These are phyloP conservation scores for Philypnodon macrostomus DNA, from an alignment of 2,797 vertebrate species.

Conservation along the genomic window DNA sequence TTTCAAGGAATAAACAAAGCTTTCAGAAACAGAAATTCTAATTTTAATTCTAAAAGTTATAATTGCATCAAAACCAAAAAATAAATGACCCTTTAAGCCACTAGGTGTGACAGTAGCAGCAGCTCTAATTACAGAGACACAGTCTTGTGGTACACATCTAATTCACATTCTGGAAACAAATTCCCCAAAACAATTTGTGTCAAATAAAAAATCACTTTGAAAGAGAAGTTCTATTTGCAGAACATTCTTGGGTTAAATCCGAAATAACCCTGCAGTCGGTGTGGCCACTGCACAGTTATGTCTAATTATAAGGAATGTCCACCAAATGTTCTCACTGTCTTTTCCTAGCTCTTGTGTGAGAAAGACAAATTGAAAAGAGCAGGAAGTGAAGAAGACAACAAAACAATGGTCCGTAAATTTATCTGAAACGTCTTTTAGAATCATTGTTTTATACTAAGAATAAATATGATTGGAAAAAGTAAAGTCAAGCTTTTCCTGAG, in stretches of 20 bases:
- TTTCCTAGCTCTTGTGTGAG: conserved; percentile 39
- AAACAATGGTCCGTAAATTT: conserved; percentile 12
- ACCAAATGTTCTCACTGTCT: conserved; percentile 63
- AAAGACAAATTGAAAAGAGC: conserved; percentile 3
- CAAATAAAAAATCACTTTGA: conserved; percentile 16
- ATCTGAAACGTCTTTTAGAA: background rate
- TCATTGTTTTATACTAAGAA: background rate
- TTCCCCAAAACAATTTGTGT: background rate
- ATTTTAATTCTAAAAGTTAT: too few species aligned
- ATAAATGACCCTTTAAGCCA: background rate
- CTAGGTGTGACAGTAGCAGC: conserved; percentile 7
- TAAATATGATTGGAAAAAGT: conserved; percentile 7
- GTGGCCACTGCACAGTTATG: conserved; percentile 40
- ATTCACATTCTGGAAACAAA: conserved; percentile 10
- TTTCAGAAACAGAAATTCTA: too few species aligned
- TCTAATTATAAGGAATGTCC: conserved; percentile 58
- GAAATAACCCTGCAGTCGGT: conserved; percentile 49
- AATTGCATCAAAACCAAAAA: too few species aligned
- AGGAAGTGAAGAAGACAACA: background rate
- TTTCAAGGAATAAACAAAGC: too few species aligned
- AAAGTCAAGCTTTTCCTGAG: conserved; percentile 36
- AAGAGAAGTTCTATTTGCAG: conserved; percentile 29
- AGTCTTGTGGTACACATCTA: conserved; percentile 8
- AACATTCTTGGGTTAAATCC: conserved; percentile 37
- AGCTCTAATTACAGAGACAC: conserved; percentile 23